Evolutionary conservation across 2,888 invertebrate genomes (phyloP).

Genomic region (Lysandra coridon): DNA sequence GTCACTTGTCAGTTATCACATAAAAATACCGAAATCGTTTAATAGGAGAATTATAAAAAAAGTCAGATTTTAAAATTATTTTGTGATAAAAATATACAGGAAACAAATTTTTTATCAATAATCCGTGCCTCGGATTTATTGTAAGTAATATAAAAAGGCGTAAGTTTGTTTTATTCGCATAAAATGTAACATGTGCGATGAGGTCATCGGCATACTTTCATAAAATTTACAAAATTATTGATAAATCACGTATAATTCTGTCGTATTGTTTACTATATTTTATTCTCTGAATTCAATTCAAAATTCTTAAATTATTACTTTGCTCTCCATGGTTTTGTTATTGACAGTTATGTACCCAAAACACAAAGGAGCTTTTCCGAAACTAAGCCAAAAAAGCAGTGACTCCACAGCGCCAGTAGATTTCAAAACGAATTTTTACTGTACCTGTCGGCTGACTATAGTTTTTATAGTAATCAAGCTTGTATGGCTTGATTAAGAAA

Average conservation of each 20-base stretch:
- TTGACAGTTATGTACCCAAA: too few species aligned
- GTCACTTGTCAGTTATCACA: not conserved
- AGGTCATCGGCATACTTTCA: slow-evolving; percentile 20
- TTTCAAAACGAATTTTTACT: too few species aligned
- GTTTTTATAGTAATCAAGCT: too few species aligned
- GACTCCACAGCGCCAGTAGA: too few species aligned
- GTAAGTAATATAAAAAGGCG: not conserved
- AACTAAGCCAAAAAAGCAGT: too few species aligned
- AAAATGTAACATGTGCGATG: slow-evolving; percentile 21
- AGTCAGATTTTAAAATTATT: not conserved
- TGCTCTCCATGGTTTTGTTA: too few species aligned
- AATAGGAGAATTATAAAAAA: not conserved
- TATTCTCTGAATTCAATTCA: too few species aligned
- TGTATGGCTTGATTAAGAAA: too few species aligned
- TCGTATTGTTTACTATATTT: too few species aligned
- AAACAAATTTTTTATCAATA: not conserved
- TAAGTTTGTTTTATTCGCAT: slow-evolving; percentile 9
- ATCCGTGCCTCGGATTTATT: not conserved
- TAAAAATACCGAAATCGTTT: not conserved
- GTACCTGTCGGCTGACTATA: too few species aligned
- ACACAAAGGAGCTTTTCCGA: too few species aligned
- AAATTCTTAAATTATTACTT: too few species aligned
- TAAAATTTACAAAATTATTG: not conserved
- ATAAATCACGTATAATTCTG: not conserved
- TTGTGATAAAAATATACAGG: not conserved